Evolutionary conservation across 2,113 vertebrate genomes (phyloP).

Genomic region (Podilymbus podiceps): DNA sequence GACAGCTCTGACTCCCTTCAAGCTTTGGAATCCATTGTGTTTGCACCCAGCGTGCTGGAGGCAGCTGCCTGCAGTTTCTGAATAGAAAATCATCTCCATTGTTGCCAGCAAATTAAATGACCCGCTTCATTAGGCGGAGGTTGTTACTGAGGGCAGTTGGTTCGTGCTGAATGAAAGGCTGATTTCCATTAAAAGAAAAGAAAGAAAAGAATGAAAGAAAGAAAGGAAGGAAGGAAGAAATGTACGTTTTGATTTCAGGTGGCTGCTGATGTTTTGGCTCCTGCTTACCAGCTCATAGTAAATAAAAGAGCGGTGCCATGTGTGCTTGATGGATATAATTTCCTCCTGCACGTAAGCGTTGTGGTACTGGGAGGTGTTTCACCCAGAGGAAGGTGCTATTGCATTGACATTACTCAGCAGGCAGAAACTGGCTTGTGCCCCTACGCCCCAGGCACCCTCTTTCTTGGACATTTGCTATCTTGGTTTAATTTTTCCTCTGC

Average conservation of each 20-base stretch:
- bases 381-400: background rate
- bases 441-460: background rate
- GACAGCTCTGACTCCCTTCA: background rate
- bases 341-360: background rate
- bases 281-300: background rate
- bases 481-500: background rate
- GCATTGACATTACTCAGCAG: background rate
- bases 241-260: background rate
- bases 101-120: conserved; percentile 63
- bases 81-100: conserved; percentile 61
- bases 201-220: background rate
- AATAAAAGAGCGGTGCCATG: background rate
- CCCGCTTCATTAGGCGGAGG: conserved; percentile 52
- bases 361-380: background rate
- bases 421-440: background rate
- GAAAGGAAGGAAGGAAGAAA: conserved; percentile 17
- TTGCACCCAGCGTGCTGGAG: background rate
- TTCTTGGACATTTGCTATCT: background rate
- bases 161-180: conserved; percentile 41
- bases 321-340: background rate
- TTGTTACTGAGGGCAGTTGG: conserved; percentile 58
- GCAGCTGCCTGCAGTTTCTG: conserved; percentile 61
- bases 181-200: conserved; percentile 65
- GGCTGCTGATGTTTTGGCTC: conserved; percentile 24
- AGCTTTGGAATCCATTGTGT: conserved; percentile 59